Evolutionary conservation across 2,888 invertebrate species (phyloP), one percentile per base, ranked within the genome.

Genomic region (Rosalia funebris): DNA sequence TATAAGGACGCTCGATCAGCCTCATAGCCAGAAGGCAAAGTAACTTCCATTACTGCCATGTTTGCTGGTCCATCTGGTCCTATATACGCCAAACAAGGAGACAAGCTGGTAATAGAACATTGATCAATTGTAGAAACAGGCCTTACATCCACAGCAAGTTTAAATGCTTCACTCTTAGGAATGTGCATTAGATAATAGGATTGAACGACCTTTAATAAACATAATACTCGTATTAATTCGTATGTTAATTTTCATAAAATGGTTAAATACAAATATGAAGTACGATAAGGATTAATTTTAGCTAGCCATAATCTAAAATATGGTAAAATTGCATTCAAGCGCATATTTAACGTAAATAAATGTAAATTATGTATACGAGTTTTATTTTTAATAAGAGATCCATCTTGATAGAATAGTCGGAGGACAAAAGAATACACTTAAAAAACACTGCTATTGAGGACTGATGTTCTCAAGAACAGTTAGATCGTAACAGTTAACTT

Each of bases 1-100:
- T 87, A 86, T 0, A 90, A 80, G 0, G 84, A 82, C 0, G 83
- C 78, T 3, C 86, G 84, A 68, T 89, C 88, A 0, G 88, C 86
- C 4, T 84, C 83, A 70, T 84, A 89, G 0, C 89, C 89, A 1
- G 87, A 86, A 5, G 89, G 88, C 72, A 90, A 82, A 0, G 82
- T 78, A 16, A 89, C 82, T 73, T 90, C 89, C 66, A 87, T 74
- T 10, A 88, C 81, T 20, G 86, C 86, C 88, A 88, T 88, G 70
- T 87, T 87, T 15, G 87, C 84, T 34, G 83, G 81, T 59, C 81
- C 82, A 61, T 84, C 84, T 1, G 82, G 73, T 15, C 77, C 77
- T 15, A 65, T 70, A 50, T 81, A 81, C 1, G 79, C 71, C 25
- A 81, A 66, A 65, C 82, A 82, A 1, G 81, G 77, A 12, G 76